Evolutionary conservation across 92 coral and sea anemone species (phyloP), one percentile per base, ranked within the genome.

Genomic region (Anthopleura xanthogrammica): DNA sequence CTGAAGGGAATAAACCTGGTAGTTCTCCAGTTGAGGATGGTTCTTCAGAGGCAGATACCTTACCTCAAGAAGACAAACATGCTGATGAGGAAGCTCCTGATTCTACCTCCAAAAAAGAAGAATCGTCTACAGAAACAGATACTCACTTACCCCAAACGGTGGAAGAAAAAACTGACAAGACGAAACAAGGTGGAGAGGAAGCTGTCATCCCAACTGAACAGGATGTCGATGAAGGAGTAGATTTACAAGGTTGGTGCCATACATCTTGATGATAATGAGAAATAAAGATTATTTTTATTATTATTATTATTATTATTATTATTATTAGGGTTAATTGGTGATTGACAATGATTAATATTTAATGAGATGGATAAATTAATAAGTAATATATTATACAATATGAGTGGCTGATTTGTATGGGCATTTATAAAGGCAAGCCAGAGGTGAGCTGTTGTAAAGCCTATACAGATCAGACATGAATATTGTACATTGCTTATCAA

Each of bases 161-260:
- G 36, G 52, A 42, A 79, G 79, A 79, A 52, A n/a, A 65, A 75
- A 73, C 48, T 48, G 65, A 41, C n/a, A 76, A 70, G 77, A 12
- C 75, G 5, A 71, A 87, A 57, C 41, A 64, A 60, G 76, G 46
- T 19, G 82, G 58, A 50, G 80, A 79, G 41, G 88, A 72, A 80
- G 78, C 36, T 43, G 60, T 43, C 16, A 62, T 52, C 11, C 64
- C 84, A 65, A 52, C 74, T 16, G 94, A 88, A 60, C 93, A 88
- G 70, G 95, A 92, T 58, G 99, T 88, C 62, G 98, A 94, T 74
- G 98, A 94, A 66, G 99, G 98, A 9, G 99, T 97, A 22, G 99
- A 97, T 84, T 92, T 97, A 71, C 95, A 88, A 91, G 99, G 99
- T 97, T 83, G 40, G 77, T 5, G 39, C 20, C 16, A 46, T 3